Evolutionary conservation across 2,888 invertebrate genomes (phyloP).

Genomic region (Drosophila rellima): DNA sequence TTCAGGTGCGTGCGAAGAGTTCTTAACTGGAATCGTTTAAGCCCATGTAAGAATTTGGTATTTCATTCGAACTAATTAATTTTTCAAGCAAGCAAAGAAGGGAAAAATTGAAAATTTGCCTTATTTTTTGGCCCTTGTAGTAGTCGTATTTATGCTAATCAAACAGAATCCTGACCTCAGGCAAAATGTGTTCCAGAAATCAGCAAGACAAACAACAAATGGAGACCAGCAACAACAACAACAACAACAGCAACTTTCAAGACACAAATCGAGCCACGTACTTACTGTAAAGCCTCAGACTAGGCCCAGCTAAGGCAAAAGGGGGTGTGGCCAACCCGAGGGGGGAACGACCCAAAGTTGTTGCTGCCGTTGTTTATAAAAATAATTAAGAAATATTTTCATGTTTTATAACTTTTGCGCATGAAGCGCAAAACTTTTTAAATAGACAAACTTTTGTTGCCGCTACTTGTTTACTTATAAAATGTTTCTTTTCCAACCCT

Average conservation of each 20-base stretch:
- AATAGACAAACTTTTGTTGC: slow-evolving; percentile 80
- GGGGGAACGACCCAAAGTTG: slow-evolving; percentile 22
- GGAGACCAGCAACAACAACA: slow-evolving; percentile 22
- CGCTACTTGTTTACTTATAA: slow-evolving; percentile 75
- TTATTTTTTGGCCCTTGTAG: slow-evolving; percentile 18
- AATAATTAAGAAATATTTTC: slow-evolving; percentile 83
- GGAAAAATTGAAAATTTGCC: slow-evolving; percentile 31
- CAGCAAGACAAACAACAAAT: slow-evolving; percentile 72
- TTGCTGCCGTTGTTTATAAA: slow-evolving; percentile 75
- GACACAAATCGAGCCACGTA: slow-evolving; percentile 55
- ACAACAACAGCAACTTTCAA: slow-evolving; percentile 25
- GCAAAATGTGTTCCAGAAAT: slow-evolving; percentile 64
- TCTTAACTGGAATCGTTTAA: slow-evolving; percentile 16
- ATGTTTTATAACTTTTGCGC: slow-evolving; percentile 80
- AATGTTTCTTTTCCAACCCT: slow-evolving; percentile 53
- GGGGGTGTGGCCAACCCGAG: slow-evolving; percentile 5
- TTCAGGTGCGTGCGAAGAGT: slow-evolving; percentile 38
- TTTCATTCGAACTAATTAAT: slow-evolving; percentile 51
- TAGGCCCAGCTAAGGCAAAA: slow-evolving; percentile 13
- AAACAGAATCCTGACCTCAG: slow-evolving; percentile 81
- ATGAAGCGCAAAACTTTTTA: slow-evolving; percentile 74
- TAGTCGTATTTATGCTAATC: slow-evolving; percentile 74
- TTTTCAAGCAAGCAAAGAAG: slow-evolving; percentile 23
- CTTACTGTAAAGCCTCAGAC: slow-evolving; percentile 22
- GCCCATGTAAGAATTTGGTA: slow-evolving; percentile 11